Percentiles rank a stretch among this genome's conserved stretches.
Conservation (phyloP, 2,113 vertebrate species). For the Pelvicachromis taeniatus region DNA sequence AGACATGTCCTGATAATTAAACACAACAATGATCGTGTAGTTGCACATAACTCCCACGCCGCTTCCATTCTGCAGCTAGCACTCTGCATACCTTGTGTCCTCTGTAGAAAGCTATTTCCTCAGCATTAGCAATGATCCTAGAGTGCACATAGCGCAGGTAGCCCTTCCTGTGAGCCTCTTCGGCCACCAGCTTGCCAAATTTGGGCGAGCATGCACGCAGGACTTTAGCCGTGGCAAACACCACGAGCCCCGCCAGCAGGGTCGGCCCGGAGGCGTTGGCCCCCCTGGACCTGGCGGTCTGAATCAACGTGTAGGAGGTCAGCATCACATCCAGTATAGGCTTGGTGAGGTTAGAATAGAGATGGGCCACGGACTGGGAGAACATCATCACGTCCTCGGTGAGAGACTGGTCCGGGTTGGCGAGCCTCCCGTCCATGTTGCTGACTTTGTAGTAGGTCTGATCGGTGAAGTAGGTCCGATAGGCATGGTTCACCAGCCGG, state of each 20-base stretch:
- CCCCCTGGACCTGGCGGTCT: conserved; percentile 84
- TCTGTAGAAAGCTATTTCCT: conserved; percentile 97
- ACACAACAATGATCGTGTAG: not conserved
- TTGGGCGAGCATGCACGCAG: conserved; percentile 91
- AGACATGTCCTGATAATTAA: not conserved
- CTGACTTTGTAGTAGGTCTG: conserved; percentile 95
- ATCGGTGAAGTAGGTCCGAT: conserved; percentile 88
- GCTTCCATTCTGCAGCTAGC: not conserved
- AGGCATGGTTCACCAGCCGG: conserved; percentile 88
- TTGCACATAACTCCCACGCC: not conserved
- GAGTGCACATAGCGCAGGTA: conserved; percentile 95
- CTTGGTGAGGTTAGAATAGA: conserved; percentile 99
- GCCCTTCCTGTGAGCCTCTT: conserved; percentile 93
- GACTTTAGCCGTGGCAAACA: conserved; percentile 90
- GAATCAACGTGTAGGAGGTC: conserved; percentile 94
- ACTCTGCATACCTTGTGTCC: conserved; percentile 88
- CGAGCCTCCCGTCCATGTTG: conserved; percentile 93
- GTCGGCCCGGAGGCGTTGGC: conserved; percentile 90
- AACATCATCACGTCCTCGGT: conserved; percentile 98
- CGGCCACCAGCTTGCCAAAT: conserved; percentile 94
- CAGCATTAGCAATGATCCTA: conserved; percentile 94
- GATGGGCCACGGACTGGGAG: conserved; percentile 91
- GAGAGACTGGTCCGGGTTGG: conserved; percentile 96
- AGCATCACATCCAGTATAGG: conserved; percentile 94
- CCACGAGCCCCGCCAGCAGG: conserved; percentile 88